Evolutionary conservation across 2,797 vertebrate genomes (phyloP), one percentile per base, ranked within the genome.

Genomic region (Champsocephalus gunnari): DNA sequence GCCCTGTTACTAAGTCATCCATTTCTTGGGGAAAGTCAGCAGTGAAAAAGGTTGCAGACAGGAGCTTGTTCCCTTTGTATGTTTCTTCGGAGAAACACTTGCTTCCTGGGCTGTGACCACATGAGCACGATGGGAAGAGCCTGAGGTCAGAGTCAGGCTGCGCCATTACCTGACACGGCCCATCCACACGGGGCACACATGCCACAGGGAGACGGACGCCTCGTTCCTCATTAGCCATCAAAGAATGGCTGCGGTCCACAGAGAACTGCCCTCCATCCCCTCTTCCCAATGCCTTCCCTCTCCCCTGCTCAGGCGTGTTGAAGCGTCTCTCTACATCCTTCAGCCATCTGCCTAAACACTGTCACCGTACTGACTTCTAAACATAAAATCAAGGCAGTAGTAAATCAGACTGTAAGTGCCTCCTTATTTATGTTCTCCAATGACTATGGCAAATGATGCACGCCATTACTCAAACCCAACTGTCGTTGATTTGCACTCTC

Each of bases 161-260:
- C 70, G 80, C 74, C 78, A 86, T 88, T 88, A 89, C 75, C 77
- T 82, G 48, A 75, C 82, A 77, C 19, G 19, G 54, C 55, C 66
- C 41, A 75, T 83, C 79, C 83, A 80, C 80, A 77, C 9, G 66
- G 81, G 81, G 71, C 60, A 85, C 81, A 79, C 58, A 63, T 73
- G 82, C 87, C 86, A 88, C 71, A 43, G 88, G 83, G 88, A 89
- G 68, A 73, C 43, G 58, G 69, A 71, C 67, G 71, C 75, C 68
- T 76, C 78, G 64, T 75, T 81, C 73, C 72, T 90, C 82, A 89
- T 88, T 90, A 89, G 81, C 80, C 71, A 24, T 78, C 77, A 88
- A 87, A 73, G 87, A 92, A 90, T 90, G 81, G 78, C 77, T 77
- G 32, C 59, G 49, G 79, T 90, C 88, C 85, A 71, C 72, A 73